These are phyloP conservation scores for Murina feae DNA, from an alignment of 2,113 vertebrate species.

Conservation along the genomic window DNA sequence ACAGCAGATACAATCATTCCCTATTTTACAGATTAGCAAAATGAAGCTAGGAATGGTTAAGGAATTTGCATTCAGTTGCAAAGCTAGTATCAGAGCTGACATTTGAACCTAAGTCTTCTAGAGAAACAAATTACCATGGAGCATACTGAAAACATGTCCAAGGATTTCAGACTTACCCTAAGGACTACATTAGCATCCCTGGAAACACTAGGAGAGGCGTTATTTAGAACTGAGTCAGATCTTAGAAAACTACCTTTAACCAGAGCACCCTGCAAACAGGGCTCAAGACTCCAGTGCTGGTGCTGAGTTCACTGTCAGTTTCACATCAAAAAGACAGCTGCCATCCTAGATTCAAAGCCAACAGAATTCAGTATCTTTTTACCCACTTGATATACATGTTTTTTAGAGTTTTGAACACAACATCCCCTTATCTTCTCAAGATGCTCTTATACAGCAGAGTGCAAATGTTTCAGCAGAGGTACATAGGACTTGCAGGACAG, in stretches of 20 bases:
- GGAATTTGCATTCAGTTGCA: not conserved
- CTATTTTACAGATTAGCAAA: not conserved
- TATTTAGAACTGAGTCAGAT: not conserved
- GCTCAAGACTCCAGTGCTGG: not conserved
- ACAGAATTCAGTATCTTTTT: not conserved
- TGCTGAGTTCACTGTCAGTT: not conserved
- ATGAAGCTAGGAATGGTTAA: not conserved
- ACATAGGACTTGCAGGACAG: not conserved
- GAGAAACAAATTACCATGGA: not conserved
- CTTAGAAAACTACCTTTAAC: not conserved
- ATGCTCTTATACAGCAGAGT: not conserved
- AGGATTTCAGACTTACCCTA: not conserved
- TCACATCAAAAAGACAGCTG: not conserved
- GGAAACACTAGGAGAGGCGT: not conserved
- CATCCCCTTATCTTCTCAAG: not conserved
- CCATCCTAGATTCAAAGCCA: not conserved
- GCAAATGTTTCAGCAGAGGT: not conserved
- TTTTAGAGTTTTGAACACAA: not conserved
- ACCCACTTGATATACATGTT: not conserved
- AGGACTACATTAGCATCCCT: not conserved
- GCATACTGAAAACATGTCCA: not conserved
- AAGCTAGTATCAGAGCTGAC: conserved; percentile 1
- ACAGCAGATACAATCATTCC: not conserved
- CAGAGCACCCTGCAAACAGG: not conserved
- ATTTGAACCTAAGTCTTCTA: not conserved